Percentiles rank a stretch among this genome's conserved stretches.
phyloP scores from a whole-genome alignment of 1,140 invertebrate genomes.

The Aphaenogaster floridana region DNA sequence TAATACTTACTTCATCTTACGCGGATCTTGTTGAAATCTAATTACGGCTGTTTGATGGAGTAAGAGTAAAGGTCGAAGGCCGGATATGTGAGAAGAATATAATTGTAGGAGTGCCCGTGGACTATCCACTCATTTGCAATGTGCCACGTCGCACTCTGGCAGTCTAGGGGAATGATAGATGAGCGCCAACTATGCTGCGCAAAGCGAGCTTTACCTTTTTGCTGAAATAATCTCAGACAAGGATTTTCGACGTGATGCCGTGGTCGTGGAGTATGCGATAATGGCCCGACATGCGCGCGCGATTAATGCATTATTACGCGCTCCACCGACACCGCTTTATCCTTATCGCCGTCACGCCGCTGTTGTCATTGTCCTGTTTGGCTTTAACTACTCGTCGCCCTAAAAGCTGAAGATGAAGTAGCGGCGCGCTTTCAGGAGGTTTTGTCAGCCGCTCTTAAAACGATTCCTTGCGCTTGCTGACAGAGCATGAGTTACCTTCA shows the following conservation, averaged over 20 bases:
- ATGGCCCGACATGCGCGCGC: slow-evolving; percentile 60
- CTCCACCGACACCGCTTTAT: slow-evolving; percentile 43
- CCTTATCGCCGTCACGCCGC: slow-evolving; percentile 45
- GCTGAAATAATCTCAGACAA: slow-evolving; percentile 72
- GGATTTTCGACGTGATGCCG: slow-evolving; percentile 67
- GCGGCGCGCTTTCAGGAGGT: slow-evolving; percentile 36
- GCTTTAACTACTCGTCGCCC: slow-evolving; percentile 50
- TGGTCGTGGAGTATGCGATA: slow-evolving; percentile 61
- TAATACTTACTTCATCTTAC: not conserved
- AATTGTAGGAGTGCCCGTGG: not conserved
- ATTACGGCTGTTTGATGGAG: not conserved
- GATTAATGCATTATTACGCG: slow-evolving; percentile 74
- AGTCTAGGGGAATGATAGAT: slow-evolving; percentile 70
- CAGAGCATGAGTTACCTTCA: slow-evolving; percentile 30
- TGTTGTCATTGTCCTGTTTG: slow-evolving; percentile 55
- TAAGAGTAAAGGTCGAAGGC: slow-evolving; percentile 13
- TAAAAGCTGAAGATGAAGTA: slow-evolving; percentile 60
- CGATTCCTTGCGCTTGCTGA: slow-evolving; percentile 12
- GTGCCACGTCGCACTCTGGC: slow-evolving; percentile 31
- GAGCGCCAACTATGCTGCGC: slow-evolving; percentile 64
- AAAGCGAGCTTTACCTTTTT: slow-evolving; percentile 69
- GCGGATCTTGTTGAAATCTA: not conserved
- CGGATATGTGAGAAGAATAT: slow-evolving; percentile 20
- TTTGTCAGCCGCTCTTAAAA: slow-evolving; percentile 50
- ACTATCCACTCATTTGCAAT: slow-evolving; percentile 54